Percentiles rank a stretch among this genome's conserved stretches.
phyloP scores from a whole-genome alignment of 1,140 invertebrate genomes.

The Drosophila cardini region DNA sequence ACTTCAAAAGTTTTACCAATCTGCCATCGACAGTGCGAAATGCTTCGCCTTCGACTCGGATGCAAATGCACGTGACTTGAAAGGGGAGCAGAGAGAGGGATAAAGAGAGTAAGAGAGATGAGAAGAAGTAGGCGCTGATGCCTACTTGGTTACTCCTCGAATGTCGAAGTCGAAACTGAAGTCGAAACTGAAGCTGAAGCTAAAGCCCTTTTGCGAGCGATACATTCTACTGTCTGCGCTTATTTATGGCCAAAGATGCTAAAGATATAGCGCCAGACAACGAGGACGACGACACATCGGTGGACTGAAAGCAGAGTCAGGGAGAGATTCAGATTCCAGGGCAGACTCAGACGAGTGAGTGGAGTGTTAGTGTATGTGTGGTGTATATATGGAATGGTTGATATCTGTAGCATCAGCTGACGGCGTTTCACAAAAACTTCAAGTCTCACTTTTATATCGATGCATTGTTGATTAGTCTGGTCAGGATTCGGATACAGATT shows the following conservation, averaged over 20 bases:
- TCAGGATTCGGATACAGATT: slow-evolving; percentile 20
- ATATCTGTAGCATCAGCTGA: slow-evolving; percentile 70
- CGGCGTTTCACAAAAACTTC: slow-evolving; percentile 64
- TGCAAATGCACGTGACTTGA: slow-evolving; percentile 36
- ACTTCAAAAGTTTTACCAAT: slow-evolving; percentile 25
- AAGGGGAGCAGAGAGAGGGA: not conserved
- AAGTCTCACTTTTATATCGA: slow-evolving; percentile 57
- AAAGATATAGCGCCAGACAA: slow-evolving; percentile 81
- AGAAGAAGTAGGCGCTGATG: slow-evolving; percentile 7
- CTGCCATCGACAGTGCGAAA: slow-evolving; percentile 56
- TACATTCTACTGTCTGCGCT: slow-evolving; percentile 78
- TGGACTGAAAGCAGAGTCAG: slow-evolving; percentile 8
- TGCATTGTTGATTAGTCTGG: slow-evolving; percentile 69
- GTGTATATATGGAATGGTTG: slow-evolving; percentile 13
- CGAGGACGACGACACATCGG: slow-evolving; percentile 62
- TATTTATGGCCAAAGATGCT: slow-evolving; percentile 81
- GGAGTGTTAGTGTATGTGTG: not conserved
- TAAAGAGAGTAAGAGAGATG: not conserved
- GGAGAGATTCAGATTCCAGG: slow-evolving; percentile 15
- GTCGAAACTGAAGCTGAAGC: slow-evolving; percentile 4
- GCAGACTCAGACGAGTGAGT: slow-evolving; percentile 23
- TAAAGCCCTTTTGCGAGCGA: slow-evolving; percentile 52
- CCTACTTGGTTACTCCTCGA: slow-evolving; percentile 49
- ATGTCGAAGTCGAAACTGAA: slow-evolving; percentile 52
- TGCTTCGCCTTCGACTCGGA: slow-evolving; percentile 41